A percentile compares a stretch with the other conserved stretches of the same genome.
Conservation (phyloP, 2,888 invertebrate species). For the Pyrrhosoma nymphula region DNA sequence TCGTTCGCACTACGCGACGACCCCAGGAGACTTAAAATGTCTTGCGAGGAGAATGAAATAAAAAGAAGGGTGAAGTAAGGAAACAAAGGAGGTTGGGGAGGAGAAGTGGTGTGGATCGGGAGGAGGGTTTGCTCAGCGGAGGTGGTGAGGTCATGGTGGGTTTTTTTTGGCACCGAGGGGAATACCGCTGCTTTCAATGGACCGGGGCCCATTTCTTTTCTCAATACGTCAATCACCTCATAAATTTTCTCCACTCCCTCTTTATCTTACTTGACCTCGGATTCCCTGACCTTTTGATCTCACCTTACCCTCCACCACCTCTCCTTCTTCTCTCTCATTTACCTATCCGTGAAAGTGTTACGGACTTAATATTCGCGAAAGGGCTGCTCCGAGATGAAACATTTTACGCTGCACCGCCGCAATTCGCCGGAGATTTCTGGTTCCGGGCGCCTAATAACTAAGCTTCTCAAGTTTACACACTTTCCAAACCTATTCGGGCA, state of each 20-base stretch:
- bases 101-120: not conserved
- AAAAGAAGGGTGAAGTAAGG: not conserved
- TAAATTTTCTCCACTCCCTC: constrained; percentile 33
- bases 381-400: not conserved
- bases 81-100: not conserved
- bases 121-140: not conserved
- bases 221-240: constrained; percentile 54
- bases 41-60: not conserved
- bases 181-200: not conserved
- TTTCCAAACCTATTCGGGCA: not conserved
- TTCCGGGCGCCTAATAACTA: too few relatives aligned
- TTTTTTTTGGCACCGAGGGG: not conserved
- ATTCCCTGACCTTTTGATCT: not conserved
- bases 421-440: too few relatives aligned
- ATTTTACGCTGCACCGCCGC: too few relatives aligned
- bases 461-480: too few relatives aligned
- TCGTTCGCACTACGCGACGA: not conserved
- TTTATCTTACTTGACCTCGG: not conserved
- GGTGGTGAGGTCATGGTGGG: too few relatives aligned
- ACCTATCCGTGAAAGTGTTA: not conserved
- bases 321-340: not conserved
- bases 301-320: not conserved
- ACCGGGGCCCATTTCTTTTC: constrained; percentile 7
- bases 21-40: not conserved
- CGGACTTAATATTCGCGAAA: not conserved